A percentile compares a stretch with the other conserved stretches of the same genome.
Evolutionary conservation across 2,888 invertebrate genomes (phyloP).

Genomic region (Volucella inflata): DNA sequence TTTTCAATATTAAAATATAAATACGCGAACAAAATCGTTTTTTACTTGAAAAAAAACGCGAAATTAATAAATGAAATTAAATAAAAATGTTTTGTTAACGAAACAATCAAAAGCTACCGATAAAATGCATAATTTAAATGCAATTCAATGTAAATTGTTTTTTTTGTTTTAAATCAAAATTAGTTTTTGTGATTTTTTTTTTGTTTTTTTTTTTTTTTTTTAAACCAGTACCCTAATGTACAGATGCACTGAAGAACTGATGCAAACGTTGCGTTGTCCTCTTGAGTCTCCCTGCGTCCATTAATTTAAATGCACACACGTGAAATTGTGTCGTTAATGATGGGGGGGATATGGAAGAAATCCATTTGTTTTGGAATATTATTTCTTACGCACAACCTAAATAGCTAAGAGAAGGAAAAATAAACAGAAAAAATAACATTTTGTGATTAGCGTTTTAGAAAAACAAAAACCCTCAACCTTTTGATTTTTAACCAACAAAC

Average conservation of each 20-base stretch:
- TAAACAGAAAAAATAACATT: conserved; percentile 83
- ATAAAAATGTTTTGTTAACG: conserved; percentile 50
- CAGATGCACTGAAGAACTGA: conserved; percentile 78
- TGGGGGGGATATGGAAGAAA: conserved; percentile 57
- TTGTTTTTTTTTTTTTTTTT: conserved; percentile 79
- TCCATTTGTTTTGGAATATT: conserved; percentile 70
- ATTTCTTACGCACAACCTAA: conserved; percentile 81
- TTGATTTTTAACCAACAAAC: conserved; percentile 41
- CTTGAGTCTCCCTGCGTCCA: conserved; percentile 74
- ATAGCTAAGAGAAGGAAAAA: conserved; percentile 84
- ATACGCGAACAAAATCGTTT: conserved; percentile 5
- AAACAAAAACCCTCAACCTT: conserved; percentile 77
- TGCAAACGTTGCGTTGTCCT: conserved; percentile 74
- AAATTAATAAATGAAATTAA: conserved; percentile 26
- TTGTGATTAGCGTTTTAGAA: conserved; percentile 82
- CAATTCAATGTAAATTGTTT: conserved; percentile 65
- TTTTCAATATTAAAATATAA: not conserved
- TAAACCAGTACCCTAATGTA: conserved; percentile 83
- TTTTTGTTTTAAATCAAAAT: conserved; percentile 52
- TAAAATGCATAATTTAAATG: conserved; percentile 26
- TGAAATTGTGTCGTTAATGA: conserved; percentile 75
- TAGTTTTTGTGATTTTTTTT: conserved; percentile 75
- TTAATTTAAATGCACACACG: conserved; percentile 64
- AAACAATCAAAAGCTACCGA: conserved; percentile 66
- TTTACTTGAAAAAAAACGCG: conserved; percentile 6